Evolutionary conservation across 2,113 vertebrate species (phyloP).

Genomic region (Ictalurus punctatus): DNA sequence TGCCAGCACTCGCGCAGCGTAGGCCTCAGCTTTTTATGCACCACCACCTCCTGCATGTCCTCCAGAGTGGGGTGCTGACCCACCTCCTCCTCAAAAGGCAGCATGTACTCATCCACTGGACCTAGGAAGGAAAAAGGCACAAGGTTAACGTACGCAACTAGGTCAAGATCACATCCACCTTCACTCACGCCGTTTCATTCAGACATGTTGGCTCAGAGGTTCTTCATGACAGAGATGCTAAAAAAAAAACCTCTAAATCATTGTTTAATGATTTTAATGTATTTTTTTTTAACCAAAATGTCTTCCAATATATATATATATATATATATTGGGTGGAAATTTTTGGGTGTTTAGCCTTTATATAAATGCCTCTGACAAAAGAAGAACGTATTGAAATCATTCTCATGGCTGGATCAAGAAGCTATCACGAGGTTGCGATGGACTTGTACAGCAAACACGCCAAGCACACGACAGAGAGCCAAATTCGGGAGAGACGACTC

Average conservation of each 20-base stretch:
- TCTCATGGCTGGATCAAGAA: too few relatives aligned
- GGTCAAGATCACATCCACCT: background rate
- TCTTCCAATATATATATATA: too few relatives aligned
- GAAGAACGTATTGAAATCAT: too few relatives aligned
- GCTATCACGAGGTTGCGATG: too few relatives aligned
- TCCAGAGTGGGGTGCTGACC: conserved; percentile 95
- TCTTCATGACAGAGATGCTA: background rate
- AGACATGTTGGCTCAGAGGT: background rate
- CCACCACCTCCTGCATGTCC: conserved; percentile 99
- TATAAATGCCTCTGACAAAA: too few relatives aligned
- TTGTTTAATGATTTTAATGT: too few relatives aligned
- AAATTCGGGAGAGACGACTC: too few relatives aligned
- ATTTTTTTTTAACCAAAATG: too few relatives aligned
- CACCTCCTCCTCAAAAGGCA: conserved; percentile 82
- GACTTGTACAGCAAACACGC: too few relatives aligned
- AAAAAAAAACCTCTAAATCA: background rate
- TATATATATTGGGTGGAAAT: too few relatives aligned
- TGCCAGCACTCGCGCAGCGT: conserved; percentile 95
- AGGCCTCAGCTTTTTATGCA: conserved; percentile 97
- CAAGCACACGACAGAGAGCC: too few relatives aligned
- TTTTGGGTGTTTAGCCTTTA: too few relatives aligned
- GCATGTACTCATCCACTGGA: conserved; percentile 85
- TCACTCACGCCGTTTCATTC: background rate
- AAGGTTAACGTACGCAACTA: background rate
- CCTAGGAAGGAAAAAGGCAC: conserved; percentile 62